Conservation (phyloP, 2,113 vertebrate genomes). For the Xyliphius kryptos region DNA sequence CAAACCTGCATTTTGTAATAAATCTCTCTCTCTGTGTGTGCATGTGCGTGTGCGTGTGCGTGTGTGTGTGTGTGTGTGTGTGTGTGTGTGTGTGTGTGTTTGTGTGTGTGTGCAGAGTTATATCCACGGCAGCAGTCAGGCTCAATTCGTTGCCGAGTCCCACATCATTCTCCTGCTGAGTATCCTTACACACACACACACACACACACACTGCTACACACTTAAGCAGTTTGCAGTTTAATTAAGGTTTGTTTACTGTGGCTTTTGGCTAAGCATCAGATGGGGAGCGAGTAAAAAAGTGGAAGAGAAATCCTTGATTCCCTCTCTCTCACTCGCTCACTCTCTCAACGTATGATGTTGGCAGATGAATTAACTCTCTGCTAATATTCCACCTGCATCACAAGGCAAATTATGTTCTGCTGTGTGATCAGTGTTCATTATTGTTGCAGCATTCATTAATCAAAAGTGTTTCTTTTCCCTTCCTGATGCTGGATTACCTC, state of each 20-base stretch:
- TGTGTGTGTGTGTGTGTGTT: background rate
- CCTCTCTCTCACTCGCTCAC: too few species aligned
- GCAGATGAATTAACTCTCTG: too few species aligned
- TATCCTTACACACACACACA: constrained; percentile 2
- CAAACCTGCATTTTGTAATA: too few species aligned
- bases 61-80: constrained; percentile 1
- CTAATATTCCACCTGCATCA: too few species aligned
- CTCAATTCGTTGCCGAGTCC: too few species aligned
- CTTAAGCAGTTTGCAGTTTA: constrained; percentile 13
- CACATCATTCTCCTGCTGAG: background rate
- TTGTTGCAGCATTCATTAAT: too few species aligned
- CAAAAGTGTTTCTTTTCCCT: too few species aligned
- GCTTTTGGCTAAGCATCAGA: constrained; percentile 7
- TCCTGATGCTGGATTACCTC: too few species aligned
- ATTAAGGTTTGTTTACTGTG: constrained; percentile 22
- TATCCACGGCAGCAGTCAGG: too few species aligned
- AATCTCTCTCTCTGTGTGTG: background rate
- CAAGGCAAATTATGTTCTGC: too few species aligned
- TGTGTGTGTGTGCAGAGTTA: constrained; percentile 10
- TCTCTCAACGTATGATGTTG: too few species aligned
- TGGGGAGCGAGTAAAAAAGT: background rate
- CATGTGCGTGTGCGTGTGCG: background rate
- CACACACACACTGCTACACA: constrained; percentile 6
- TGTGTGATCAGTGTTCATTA: too few species aligned
- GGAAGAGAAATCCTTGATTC: background rate